A percentile compares a stretch with the other conserved stretches of the same genome.
phyloP scores from a whole-genome alignment of 2,888 invertebrate species.

The Caenorhabditis macrosperma region DNA sequence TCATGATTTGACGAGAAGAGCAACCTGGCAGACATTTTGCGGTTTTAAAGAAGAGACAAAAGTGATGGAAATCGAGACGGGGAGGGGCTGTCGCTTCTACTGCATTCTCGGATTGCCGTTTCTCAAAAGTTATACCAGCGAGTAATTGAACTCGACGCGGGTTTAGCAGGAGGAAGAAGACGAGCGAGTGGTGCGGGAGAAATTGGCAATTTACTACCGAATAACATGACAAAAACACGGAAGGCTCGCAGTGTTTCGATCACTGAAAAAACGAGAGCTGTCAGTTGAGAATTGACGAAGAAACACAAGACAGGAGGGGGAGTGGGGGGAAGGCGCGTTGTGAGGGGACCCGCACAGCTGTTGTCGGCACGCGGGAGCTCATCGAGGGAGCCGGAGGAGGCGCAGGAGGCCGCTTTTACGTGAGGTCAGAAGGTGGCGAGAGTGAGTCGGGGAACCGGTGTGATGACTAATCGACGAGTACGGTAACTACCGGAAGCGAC shows the following conservation, averaged over 20 bases:
- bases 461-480: not conserved
- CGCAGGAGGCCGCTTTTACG: not conserved
- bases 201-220: conserved; percentile 12
- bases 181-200: not conserved
- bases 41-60: not conserved
- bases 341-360: conserved; percentile 18
- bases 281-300: conserved; percentile 15
- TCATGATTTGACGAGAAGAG: conserved; percentile 3
- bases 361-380: conserved; percentile 11
- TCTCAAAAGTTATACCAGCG: not conserved
- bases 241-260: conserved; percentile 6
- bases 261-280: not conserved
- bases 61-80: not conserved
- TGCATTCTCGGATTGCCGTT: not conserved
- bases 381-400: conserved; percentile 1
- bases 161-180: not conserved
- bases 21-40: not conserved
- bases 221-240: conserved; percentile 4
- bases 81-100: not conserved
- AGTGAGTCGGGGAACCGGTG: not conserved
- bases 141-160: not conserved
- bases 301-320: conserved; percentile 11
- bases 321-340: not conserved
- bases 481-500: not conserved
- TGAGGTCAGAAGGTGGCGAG: not conserved